Conservation (phyloP, 2,888 invertebrate species). For the Chelonus formosanus region DNA sequence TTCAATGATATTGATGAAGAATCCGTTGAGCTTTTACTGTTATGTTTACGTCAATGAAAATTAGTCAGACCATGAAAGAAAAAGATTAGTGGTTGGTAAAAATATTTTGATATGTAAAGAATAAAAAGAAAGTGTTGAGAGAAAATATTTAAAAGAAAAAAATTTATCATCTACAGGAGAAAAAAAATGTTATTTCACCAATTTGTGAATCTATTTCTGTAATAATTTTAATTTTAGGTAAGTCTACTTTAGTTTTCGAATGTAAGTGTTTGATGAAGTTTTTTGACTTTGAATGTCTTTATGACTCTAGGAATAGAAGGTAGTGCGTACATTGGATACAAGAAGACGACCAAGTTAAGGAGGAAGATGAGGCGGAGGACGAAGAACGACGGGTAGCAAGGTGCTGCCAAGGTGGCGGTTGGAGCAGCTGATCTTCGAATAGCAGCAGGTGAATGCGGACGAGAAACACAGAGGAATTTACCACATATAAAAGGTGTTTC, state of each 20-base stretch:
- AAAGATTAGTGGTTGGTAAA: too few species aligned
- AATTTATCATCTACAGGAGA: background rate
- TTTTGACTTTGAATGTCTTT: constrained; percentile 10
- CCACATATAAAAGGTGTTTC: constrained; percentile 59
- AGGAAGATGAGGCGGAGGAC: constrained; percentile 38
- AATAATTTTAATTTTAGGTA: too few species aligned
- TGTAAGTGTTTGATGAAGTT: background rate
- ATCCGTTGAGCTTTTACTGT: too few species aligned
- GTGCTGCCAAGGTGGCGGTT: constrained; percentile 63
- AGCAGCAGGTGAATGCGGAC: constrained; percentile 63
- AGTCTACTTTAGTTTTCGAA: too few species aligned
- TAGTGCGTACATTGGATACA: too few species aligned
- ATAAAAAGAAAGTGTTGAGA: too few species aligned
- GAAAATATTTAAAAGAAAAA: background rate
- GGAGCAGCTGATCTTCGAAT: constrained; percentile 63
- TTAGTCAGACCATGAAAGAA: too few species aligned
- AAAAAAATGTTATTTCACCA: too few species aligned
- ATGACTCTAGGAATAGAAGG: background rate
- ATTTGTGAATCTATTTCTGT: too few species aligned
- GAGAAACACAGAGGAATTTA: constrained; percentile 10
- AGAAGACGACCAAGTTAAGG: background rate
- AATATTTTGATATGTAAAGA: too few species aligned
- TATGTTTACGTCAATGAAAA: too few species aligned
- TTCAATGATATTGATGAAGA: too few species aligned
- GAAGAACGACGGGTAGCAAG: constrained; percentile 53